Conservation (phyloP, 2,113 vertebrate species). For the Peucedramus taeniatus region DNA sequence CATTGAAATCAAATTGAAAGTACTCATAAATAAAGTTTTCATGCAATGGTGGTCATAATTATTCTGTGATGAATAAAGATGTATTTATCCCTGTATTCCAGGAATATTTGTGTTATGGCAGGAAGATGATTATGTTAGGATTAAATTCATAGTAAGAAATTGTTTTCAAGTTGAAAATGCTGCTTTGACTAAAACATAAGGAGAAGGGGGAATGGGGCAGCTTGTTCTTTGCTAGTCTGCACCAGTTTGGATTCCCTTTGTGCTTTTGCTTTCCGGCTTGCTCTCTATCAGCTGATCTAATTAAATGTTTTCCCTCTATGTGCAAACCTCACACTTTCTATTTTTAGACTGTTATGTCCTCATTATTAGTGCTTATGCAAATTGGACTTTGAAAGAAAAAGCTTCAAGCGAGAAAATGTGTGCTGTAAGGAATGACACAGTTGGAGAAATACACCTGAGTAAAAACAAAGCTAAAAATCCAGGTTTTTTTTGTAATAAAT, state of each 20-base stretch:
- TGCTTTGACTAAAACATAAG: background rate
- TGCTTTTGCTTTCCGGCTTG: background rate
- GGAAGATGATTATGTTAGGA: background rate
- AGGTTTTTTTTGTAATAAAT: background rate
- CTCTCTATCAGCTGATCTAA: background rate
- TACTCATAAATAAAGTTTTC: background rate
- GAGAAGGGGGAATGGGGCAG: background rate
- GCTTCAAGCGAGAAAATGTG: background rate
- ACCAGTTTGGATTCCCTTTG: background rate
- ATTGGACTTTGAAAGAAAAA: background rate
- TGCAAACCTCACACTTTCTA: background rate
- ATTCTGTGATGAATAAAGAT: background rate
- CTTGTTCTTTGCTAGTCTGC: background rate
- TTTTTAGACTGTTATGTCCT: background rate
- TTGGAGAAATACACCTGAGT: background rate
- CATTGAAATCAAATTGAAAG: background rate
- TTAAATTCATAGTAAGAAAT: background rate
- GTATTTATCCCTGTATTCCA: background rate
- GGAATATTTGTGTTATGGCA: background rate
- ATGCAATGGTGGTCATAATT: background rate
- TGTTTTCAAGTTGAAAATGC: background rate
- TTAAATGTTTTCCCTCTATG: background rate
- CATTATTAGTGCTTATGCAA: background rate
- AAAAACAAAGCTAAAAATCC: background rate
- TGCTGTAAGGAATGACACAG: background rate